These are phyloP conservation scores for Chirona hameri DNA, from an alignment of 2,888 invertebrate genomes.

Conservation along the genomic window DNA sequence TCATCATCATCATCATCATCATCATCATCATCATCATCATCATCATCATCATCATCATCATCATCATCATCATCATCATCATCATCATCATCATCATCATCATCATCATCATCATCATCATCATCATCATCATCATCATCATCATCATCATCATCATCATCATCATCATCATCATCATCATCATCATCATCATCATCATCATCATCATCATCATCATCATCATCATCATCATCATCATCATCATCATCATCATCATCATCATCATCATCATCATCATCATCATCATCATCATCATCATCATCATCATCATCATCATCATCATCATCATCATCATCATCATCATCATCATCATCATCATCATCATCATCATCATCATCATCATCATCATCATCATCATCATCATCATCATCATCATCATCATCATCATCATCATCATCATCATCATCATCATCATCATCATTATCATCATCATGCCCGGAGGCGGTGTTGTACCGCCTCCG, in stretches of 20 bases:
- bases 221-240: neutral
- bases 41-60: neutral
- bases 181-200: neutral
- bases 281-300: neutral
- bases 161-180: neutral
- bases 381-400: neutral
- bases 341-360: neutral
- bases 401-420: neutral
- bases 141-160: neutral
- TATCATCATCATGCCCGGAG: neutral
- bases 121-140: neutral
- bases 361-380: neutral
- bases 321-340: neutral
- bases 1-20: conserved; percentile 9
- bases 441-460: conserved; percentile 3
- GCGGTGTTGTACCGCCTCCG: too few species aligned
- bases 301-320: neutral
- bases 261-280: conserved; percentile 1
- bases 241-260: neutral
- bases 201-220: neutral
- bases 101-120: neutral
- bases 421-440: neutral
- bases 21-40: neutral
- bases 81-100: neutral
- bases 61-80: neutral